These are phyloP conservation scores for Callipepla californica DNA, from an alignment of 2,113 vertebrate genomes.

Conservation along the genomic window DNA sequence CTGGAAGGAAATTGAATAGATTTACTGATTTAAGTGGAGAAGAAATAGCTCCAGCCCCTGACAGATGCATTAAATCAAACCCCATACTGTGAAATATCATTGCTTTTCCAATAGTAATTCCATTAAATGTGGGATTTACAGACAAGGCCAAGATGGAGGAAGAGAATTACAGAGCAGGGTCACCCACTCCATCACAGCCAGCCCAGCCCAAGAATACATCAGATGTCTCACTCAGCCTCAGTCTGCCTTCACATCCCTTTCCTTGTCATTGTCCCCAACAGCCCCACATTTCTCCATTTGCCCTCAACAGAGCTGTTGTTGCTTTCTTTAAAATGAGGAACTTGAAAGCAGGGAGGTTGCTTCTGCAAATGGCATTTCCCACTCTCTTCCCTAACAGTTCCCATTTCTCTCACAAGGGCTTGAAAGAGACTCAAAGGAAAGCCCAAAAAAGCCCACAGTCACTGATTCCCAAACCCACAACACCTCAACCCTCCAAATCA, in stretches of 20 bases:
- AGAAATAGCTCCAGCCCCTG: conserved; percentile 65
- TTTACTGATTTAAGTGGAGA: conserved; percentile 74
- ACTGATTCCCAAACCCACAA: background rate
- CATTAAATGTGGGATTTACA: conserved; percentile 69
- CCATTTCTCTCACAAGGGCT: background rate
- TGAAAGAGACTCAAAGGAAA: background rate
- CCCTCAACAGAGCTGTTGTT: background rate
- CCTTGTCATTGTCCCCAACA: background rate
- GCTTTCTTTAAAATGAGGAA: background rate
- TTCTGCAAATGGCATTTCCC: background rate
- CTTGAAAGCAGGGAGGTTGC: background rate
- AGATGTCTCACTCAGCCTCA: background rate
- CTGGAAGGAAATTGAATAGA: conserved; percentile 69
- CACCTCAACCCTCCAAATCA: background rate
- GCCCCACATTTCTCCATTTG: background rate
- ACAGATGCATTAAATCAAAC: conserved; percentile 72
- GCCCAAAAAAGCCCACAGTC: accelerated
- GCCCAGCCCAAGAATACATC: background rate
- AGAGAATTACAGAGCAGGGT: conserved; percentile 39
- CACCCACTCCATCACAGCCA: conserved; percentile 28
- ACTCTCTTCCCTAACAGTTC: background rate
- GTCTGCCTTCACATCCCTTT: background rate
- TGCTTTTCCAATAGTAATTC: conserved; percentile 76
- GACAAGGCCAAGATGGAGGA: conserved; percentile 27
- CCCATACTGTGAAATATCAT: conserved; percentile 63